Evolutionary conservation across 2,888 invertebrate genomes (phyloP).

Genomic region (Pomacea canaliculata): DNA sequence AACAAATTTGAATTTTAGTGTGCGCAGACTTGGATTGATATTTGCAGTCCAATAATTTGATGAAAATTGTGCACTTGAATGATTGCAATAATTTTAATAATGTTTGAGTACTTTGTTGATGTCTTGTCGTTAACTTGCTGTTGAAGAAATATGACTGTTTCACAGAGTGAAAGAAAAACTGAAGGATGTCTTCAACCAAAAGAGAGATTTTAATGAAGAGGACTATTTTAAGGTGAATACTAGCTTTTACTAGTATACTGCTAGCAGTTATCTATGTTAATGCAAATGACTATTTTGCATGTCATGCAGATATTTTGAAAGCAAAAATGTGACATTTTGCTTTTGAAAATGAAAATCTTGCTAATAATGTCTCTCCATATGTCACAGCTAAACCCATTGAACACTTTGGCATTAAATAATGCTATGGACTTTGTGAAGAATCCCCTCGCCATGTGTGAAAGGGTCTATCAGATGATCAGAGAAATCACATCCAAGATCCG

Average conservation of each 20-base stretch:
- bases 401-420: conserved; percentile 89
- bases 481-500: conserved; percentile 85
- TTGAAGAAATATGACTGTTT: conserved; percentile 34
- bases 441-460: conserved; percentile 92
- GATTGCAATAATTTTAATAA: too few species aligned
- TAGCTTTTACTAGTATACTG: neutral
- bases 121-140: too few species aligned
- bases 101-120: too few species aligned
- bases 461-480: conserved; percentile 88
- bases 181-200: conserved; percentile 91
- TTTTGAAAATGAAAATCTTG: too few species aligned
- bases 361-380: too few species aligned
- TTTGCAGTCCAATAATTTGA: too few species aligned
- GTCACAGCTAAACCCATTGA: conserved; percentile 85
- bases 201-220: conserved; percentile 86
- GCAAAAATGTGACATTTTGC: neutral
- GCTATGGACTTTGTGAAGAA: conserved; percentile 96
- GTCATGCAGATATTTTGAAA: too few species aligned
- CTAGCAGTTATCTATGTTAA: too few species aligned
- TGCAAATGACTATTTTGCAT: neutral
- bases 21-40: too few species aligned
- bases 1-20: too few species aligned
- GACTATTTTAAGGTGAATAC: conserved; percentile 79
- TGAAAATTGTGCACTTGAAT: too few species aligned
- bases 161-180: conserved; percentile 93